phyloP scores from a whole-genome alignment of 2,113 vertebrate genomes.

The Noctilio leporinus region DNA sequence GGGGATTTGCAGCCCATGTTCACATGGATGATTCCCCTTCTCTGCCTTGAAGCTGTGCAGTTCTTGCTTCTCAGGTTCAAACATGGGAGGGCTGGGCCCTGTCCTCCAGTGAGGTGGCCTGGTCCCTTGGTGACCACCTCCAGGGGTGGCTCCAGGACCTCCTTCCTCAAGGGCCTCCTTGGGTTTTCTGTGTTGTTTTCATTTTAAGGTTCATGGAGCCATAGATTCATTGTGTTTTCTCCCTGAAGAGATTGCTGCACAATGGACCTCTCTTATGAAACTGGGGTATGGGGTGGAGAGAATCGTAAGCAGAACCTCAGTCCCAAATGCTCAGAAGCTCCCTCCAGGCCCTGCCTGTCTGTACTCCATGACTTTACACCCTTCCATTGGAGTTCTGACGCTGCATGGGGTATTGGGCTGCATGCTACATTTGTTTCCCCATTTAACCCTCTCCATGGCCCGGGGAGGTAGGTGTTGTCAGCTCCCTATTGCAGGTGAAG shows the following conservation, averaged over 20 bases:
- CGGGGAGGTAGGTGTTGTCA: fast-evolving
- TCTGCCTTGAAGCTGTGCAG: neutral
- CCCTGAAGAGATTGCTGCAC: neutral
- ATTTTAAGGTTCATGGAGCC: neutral
- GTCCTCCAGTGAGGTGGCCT: fast-evolving
- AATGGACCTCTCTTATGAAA: neutral
- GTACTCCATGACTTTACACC: neutral
- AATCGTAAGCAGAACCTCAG: neutral
- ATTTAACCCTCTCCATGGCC: neutral
- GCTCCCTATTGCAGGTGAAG: neutral
- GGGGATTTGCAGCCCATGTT: constrained; percentile 19
- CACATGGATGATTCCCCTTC: neutral
- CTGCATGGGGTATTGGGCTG: neutral
- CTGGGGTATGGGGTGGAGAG: fast-evolving
- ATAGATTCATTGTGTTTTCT: neutral
- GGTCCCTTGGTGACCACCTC: neutral
- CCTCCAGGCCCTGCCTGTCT: neutral
- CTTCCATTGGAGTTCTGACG: neutral
- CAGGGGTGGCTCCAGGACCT: neutral
- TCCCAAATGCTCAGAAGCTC: neutral
- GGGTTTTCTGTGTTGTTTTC: neutral
- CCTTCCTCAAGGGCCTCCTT: neutral
- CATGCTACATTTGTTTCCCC: neutral
- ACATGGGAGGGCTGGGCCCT: neutral
- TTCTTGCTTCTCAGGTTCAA: constrained; percentile 46